phyloP scores from a whole-genome alignment of 2,113 vertebrate species.

The Aptenodytes patagonicus region DNA sequence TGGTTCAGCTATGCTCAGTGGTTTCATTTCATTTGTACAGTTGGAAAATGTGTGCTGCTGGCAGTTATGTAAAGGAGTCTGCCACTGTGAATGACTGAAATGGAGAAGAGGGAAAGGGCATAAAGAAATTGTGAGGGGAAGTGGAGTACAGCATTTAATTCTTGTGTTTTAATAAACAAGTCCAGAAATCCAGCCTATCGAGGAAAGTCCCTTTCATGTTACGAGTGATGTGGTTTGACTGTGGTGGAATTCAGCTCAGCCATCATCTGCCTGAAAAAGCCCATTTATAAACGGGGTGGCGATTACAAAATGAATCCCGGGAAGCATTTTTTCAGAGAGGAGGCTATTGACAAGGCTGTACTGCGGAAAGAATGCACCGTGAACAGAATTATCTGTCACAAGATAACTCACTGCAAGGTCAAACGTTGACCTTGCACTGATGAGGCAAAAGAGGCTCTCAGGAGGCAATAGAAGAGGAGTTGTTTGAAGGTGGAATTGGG shows the following conservation, averaged over 20 bases:
- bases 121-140: neutral
- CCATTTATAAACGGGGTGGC: neutral
- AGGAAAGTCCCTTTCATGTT: neutral
- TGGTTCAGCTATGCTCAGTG: neutral
- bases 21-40: neutral
- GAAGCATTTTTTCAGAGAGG: constrained; percentile 27
- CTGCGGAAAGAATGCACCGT: constrained; percentile 6
- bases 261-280: constrained; percentile 26
- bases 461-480: constrained; percentile 19
- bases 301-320: constrained; percentile 5
- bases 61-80: neutral
- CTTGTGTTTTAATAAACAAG: constrained; percentile 22
- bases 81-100: neutral
- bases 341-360: constrained; percentile 18
- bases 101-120: neutral
- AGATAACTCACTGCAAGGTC: constrained; percentile 44
- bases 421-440: constrained; percentile 13
- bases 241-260: constrained; percentile 6
- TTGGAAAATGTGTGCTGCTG: neutral
- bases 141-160: neutral
- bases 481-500: constrained; percentile 23
- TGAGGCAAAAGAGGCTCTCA: constrained; percentile 35
- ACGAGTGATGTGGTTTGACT: neutral
- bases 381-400: constrained; percentile 39
- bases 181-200: neutral